Conservation (phyloP, 2,888 invertebrate species). For the Drosophila neutralis region DNA sequence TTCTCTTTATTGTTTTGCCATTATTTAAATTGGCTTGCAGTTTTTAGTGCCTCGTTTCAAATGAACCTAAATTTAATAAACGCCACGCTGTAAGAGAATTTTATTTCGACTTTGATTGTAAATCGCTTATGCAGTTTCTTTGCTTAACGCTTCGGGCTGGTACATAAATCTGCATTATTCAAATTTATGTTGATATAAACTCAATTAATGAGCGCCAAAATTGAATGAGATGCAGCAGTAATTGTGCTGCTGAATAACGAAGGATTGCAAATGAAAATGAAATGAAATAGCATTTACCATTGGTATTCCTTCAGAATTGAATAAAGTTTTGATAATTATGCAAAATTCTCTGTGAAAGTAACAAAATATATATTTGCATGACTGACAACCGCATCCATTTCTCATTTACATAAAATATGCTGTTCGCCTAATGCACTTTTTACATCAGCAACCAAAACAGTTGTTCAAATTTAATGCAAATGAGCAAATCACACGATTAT, state of each 20-base stretch:
- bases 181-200: slow-evolving; percentile 36
- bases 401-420: slow-evolving; percentile 30
- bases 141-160: background rate
- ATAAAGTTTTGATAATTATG: slow-evolving; percentile 2
- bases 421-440: slow-evolving; percentile 27
- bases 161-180: slow-evolving; percentile 28
- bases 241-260: background rate
- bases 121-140: slow-evolving; percentile 34
- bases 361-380: slow-evolving; percentile 10
- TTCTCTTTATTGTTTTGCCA: slow-evolving; percentile 43
- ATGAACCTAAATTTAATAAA: slow-evolving; percentile 24
- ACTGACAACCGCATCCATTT: slow-evolving; percentile 21
- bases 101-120: slow-evolving; percentile 44
- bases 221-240: background rate
- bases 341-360: slow-evolving; percentile 5
- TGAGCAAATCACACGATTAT: slow-evolving; percentile 56
- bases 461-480: slow-evolving; percentile 32
- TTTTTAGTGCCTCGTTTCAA: slow-evolving; percentile 12
- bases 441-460: background rate
- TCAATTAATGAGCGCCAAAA: slow-evolving; percentile 8
- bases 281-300: background rate
- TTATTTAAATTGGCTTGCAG: slow-evolving; percentile 37
- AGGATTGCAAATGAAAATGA: background rate
- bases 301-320: background rate
- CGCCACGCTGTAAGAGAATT: slow-evolving; percentile 9